Conservation (phyloP, 1,140 invertebrate genomes). For the Drosophila orena region DNA sequence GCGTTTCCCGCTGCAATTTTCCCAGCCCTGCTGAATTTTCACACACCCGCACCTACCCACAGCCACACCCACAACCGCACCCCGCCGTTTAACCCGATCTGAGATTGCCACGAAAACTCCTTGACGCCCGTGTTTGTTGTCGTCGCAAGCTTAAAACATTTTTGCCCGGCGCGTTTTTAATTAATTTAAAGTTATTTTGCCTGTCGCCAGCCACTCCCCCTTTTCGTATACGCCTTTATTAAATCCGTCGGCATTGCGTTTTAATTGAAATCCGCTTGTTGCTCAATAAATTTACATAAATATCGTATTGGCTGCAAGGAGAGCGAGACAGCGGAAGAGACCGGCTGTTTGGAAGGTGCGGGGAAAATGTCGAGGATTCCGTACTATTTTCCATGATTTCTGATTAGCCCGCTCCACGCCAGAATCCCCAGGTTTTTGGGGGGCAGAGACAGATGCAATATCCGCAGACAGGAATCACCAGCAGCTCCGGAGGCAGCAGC, state of each 20-base stretch:
- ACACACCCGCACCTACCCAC: background rate
- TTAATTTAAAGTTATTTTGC: constrained; percentile 82
- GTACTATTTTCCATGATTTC: constrained; percentile 10
- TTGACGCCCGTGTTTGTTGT: constrained; percentile 59
- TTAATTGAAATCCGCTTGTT: constrained; percentile 69
- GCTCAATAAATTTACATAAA: constrained; percentile 71
- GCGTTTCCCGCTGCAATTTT: constrained; percentile 1
- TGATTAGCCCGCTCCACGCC: constrained; percentile 20
- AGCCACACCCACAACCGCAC: background rate
- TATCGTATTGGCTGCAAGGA: constrained; percentile 29
- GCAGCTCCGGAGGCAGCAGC: constrained; percentile 14
- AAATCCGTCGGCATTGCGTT: constrained; percentile 69
- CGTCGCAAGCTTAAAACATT: constrained; percentile 72
- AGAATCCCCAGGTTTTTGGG: constrained; percentile 1
- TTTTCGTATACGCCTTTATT: constrained; percentile 55
- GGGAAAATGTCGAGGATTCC: constrained; percentile 11
- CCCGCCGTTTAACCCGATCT: background rate
- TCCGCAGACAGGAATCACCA: constrained; percentile 6
- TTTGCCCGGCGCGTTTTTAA: constrained; percentile 79
- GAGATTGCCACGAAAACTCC: background rate
- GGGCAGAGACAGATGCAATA: constrained; percentile 20
- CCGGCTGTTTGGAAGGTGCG: background rate
- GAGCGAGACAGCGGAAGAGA: background rate
- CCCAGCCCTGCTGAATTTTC: background rate
- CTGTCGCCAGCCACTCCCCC: constrained; percentile 44